Conservation (phyloP, 2,797 vertebrate genomes). For the Sylvia borin region DNA sequence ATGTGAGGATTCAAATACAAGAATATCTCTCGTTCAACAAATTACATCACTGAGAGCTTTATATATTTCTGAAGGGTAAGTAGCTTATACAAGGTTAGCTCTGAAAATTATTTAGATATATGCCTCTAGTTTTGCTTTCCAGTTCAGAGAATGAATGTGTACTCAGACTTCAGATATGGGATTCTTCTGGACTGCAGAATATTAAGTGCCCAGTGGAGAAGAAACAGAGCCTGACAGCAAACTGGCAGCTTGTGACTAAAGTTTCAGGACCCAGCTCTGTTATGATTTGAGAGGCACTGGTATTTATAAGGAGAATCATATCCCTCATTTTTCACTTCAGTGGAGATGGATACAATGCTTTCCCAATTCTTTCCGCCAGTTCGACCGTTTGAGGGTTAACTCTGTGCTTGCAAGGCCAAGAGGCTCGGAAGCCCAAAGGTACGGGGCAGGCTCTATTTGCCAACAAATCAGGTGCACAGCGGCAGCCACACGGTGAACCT, state of each 20-base stretch:
- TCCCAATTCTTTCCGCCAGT: neutral
- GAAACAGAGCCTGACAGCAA: neutral
- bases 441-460: neutral
- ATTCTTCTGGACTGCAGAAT: neutral
- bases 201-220: neutral
- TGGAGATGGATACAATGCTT: neutral
- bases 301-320: neutral
- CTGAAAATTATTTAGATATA: neutral
- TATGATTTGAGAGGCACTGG: neutral
- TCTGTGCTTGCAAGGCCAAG: neutral
- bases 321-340: neutral
- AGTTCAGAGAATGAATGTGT: neutral
- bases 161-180: neutral
- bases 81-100: neutral
- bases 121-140: neutral
- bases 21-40: neutral
- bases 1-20: neutral
- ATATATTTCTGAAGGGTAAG: neutral
- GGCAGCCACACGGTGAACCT: neutral
- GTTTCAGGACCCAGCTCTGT: neutral
- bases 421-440: neutral
- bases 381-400: neutral
- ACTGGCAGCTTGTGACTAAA: neutral
- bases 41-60: neutral
- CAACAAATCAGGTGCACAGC: neutral